These are phyloP conservation scores for Scolopax bukidnonensis DNA, from an alignment of 2,797 vertebrate species.

Conservation along the genomic window DNA sequence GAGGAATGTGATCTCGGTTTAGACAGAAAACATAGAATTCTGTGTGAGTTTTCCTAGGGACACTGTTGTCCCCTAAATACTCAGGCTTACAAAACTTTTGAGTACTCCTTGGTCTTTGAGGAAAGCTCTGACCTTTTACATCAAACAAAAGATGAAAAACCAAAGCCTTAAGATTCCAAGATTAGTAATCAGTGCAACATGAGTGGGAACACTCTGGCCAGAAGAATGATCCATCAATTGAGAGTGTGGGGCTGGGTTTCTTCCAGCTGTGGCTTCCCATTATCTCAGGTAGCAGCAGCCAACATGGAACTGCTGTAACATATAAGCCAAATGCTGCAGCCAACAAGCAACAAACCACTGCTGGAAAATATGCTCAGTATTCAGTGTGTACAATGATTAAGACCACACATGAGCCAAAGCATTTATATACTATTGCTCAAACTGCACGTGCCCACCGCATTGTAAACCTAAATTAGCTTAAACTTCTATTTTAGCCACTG, in stretches of 20 bases:
- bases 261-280: background rate
- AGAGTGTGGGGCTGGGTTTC: background rate
- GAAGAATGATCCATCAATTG: accelerated
- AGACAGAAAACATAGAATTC: background rate
- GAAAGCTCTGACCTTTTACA: background rate
- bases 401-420: background rate
- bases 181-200: background rate
- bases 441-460: background rate
- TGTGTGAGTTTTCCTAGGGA: accelerated
- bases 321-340: background rate
- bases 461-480: background rate
- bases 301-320: background rate
- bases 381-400: accelerated
- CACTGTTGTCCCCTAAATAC: background rate
- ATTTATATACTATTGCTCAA: background rate
- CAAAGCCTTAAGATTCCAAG: background rate
- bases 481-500: background rate
- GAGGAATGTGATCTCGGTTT: background rate
- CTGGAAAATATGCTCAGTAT: background rate
- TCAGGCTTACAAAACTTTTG: background rate
- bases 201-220: background rate
- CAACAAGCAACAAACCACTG: background rate
- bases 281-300: background rate
- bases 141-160: background rate
- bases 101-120: background rate